phyloP scores from a whole-genome alignment of 2,113 vertebrate species.

The Anguilla rostrata region DNA sequence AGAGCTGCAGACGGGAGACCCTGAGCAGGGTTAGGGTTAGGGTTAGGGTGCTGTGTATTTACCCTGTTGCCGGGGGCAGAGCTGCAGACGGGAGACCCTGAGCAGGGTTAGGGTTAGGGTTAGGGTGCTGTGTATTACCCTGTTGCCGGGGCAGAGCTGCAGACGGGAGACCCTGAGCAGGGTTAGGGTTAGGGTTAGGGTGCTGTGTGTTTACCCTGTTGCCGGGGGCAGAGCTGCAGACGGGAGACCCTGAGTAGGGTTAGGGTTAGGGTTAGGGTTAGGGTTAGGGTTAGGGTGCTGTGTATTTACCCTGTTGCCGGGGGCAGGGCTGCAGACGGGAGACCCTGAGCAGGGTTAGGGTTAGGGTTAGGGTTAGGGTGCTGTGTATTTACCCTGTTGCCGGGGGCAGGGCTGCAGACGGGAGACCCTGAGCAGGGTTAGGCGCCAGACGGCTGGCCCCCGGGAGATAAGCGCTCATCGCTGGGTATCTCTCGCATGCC shows the following conservation, averaged over 20 bases:
- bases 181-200: background rate
- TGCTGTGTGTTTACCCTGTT: background rate
- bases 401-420: background rate
- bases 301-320: background rate
- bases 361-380: too few relatives aligned
- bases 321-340: background rate
- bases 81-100: background rate
- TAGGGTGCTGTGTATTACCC: background rate
- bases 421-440: background rate
- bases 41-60: background rate
- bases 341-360: background rate
- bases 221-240: background rate
- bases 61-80: background rate
- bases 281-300: background rate
- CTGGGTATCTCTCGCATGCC: constrained; percentile 54
- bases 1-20: background rate
- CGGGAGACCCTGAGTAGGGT: background rate
- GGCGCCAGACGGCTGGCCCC: background rate
- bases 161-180: background rate
- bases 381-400: background rate
- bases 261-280: too few relatives aligned
- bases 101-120: background rate
- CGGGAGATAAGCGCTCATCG: constrained; percentile 53
- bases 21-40: background rate
- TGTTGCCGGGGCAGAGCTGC: background rate